phyloP scores from a whole-genome alignment of 1,140 invertebrate genomes.

The Manduca sexta region DNA sequence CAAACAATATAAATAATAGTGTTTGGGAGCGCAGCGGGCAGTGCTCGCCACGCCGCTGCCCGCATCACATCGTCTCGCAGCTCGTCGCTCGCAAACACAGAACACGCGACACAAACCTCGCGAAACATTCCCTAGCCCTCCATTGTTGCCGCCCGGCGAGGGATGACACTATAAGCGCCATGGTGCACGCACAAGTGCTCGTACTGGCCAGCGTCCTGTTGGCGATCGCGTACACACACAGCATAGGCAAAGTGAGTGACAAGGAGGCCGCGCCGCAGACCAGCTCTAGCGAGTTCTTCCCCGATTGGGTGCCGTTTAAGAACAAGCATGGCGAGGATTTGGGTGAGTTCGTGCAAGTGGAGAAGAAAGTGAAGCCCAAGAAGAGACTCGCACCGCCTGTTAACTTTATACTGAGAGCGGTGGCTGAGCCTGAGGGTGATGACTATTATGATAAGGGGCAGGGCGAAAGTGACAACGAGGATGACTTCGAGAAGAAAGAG shows the following conservation, averaged over 20 bases:
- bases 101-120: too few relatives aligned
- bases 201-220: not conserved
- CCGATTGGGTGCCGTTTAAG: conserved; percentile 62
- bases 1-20: conserved; percentile 71
- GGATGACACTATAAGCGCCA: conserved; percentile 14
- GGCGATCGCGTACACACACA: conserved; percentile 17
- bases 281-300: conserved; percentile 38
- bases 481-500: conserved; percentile 58
- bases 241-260: conserved; percentile 41
- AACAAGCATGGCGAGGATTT: conserved; percentile 57
- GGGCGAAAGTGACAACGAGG: conserved; percentile 44
- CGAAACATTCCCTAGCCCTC: not conserved
- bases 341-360: conserved; percentile 46
- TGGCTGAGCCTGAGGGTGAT: conserved; percentile 38
- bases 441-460: conserved; percentile 46
- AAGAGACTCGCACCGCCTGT: conserved; percentile 53
- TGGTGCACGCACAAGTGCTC: conserved; percentile 17
- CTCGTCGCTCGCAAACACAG: not conserved
- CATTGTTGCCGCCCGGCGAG: not conserved
- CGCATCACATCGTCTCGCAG: not conserved
- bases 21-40: conserved; percentile 35
- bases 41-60: conserved; percentile 43
- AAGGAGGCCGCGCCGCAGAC: conserved; percentile 46
- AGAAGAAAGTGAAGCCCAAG: conserved; percentile 42
- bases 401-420: conserved; percentile 47